A percentile compares a stretch with the other conserved stretches of the same genome.
These are phyloP conservation scores for Brenthis hecate DNA, from an alignment of 2,888 invertebrate genomes.

Conservation along the genomic window DNA sequence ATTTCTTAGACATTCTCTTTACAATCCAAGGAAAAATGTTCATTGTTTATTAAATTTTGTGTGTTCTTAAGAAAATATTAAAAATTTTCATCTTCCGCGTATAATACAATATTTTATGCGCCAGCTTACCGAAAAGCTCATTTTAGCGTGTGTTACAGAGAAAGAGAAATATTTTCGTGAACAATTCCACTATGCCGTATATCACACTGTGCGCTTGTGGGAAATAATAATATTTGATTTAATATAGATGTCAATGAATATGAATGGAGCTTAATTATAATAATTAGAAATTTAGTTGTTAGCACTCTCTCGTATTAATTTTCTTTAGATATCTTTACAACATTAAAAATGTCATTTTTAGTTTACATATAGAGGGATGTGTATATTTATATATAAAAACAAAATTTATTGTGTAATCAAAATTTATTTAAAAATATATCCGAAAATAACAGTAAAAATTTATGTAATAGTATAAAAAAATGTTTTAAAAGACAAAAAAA, in stretches of 20 bases:
- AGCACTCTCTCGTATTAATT: too few species aligned
- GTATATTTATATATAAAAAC: too few species aligned
- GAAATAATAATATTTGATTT: neutral
- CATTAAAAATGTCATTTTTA: too few species aligned
- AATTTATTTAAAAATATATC: too few species aligned
- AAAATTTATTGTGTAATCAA: too few species aligned
- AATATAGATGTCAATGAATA: too few species aligned
- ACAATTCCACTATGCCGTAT: conserved; percentile 18
- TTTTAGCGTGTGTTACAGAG: conserved; percentile 34
- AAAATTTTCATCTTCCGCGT: conserved; percentile 36
- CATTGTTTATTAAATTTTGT: conserved; percentile 33
- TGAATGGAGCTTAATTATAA: too few species aligned
- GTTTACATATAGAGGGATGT: too few species aligned
- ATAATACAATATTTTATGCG: conserved; percentile 36
- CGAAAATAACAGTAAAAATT: too few species aligned
- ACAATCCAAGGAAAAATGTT: conserved; percentile 19
- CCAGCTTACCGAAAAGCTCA: conserved; percentile 31
- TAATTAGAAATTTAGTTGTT: too few species aligned
- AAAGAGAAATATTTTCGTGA: conserved; percentile 31
- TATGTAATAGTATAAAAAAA: too few species aligned
- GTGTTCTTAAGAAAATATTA: conserved; percentile 32
- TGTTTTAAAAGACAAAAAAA: too few species aligned
- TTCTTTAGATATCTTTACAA: neutral
- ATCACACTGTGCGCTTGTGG: conserved; percentile 18
- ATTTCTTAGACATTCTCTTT: neutral